Evolutionary conservation across 23 tunicate genomes (phyloP).

Genomic region (Styela plicata): DNA sequence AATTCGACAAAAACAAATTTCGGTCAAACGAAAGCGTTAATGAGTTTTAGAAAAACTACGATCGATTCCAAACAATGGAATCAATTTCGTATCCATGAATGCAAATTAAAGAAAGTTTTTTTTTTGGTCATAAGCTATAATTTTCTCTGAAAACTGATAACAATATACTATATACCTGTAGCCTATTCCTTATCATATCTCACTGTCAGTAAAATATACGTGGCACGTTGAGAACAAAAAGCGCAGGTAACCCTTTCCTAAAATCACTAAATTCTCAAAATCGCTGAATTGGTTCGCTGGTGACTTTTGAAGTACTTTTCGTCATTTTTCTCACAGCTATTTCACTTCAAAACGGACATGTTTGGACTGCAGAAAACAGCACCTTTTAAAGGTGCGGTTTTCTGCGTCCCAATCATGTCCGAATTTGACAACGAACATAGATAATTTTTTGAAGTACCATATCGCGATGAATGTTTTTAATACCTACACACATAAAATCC

Average conservation of each 20-base stretch:
- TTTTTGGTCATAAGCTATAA: no score
- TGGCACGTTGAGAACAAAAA: background rate
- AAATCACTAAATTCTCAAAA: background rate
- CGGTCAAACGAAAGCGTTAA: no score
- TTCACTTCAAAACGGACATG: background rate
- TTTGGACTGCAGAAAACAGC: background rate
- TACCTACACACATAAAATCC: background rate
- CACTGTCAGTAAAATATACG: no score
- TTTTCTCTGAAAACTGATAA: no score
- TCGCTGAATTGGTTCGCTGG: background rate
- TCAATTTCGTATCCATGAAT: no score
- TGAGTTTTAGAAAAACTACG: no score
- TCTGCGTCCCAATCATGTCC: background rate
- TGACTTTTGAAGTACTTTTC: background rate
- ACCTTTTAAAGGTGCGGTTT: background rate
- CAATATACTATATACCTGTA: no score
- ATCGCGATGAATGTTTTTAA: background rate
- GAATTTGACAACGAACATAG: background rate
- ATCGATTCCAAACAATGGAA: no score
- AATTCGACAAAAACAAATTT: no score
- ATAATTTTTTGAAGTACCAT: background rate
- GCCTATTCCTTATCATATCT: no score
- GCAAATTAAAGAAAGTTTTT: no score
- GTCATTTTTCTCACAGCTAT: background rate
- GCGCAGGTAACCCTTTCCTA: background rate